phyloP scores from a whole-genome alignment of 2,888 invertebrate species.

The Drosophila buzzatii region DNA sequence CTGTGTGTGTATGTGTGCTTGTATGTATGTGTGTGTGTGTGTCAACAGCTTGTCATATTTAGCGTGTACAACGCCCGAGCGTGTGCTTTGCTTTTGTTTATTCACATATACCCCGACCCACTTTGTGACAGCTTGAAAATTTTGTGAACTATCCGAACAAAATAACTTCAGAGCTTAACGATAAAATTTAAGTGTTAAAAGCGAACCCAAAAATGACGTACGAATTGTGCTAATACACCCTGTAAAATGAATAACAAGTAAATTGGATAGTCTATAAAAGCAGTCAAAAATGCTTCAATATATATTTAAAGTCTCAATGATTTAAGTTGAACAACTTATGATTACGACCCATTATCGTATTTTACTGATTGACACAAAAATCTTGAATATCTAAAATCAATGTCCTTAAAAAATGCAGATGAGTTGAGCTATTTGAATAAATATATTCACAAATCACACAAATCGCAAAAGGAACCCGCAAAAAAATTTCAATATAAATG shows the following conservation, averaged over 20 bases:
- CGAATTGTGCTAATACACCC: neutral
- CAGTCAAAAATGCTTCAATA: neutral
- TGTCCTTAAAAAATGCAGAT: conserved; percentile 44
- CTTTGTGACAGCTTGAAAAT: conserved; percentile 10
- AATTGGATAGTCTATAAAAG: neutral
- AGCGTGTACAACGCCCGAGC: conserved; percentile 38
- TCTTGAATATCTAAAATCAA: conserved; percentile 49
- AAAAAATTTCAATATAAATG: conserved; percentile 68
- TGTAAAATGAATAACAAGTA: neutral
- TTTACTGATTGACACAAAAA: conserved; percentile 25
- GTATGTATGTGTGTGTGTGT: neutral
- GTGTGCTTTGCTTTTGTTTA: conserved; percentile 42
- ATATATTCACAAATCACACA: conserved; percentile 70
- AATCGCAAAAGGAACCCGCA: conserved; percentile 33
- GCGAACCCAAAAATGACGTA: neutral
- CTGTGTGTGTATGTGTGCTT: conserved; percentile 2
- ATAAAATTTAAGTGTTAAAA: conserved; percentile 4
- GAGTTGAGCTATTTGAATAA: conserved; percentile 58
- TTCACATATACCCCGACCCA: conserved; percentile 19
- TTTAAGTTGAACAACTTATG: neutral
- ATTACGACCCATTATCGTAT: conserved; percentile 23
- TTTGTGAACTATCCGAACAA: neutral
- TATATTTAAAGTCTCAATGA: neutral
- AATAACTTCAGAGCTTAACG: conserved; percentile 1
- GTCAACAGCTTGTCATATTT: conserved; percentile 62